Evolutionary conservation across 2,888 invertebrate species (phyloP), one percentile per base, ranked within the genome.

Genomic region (Ormyrus pomaceus): DNA sequence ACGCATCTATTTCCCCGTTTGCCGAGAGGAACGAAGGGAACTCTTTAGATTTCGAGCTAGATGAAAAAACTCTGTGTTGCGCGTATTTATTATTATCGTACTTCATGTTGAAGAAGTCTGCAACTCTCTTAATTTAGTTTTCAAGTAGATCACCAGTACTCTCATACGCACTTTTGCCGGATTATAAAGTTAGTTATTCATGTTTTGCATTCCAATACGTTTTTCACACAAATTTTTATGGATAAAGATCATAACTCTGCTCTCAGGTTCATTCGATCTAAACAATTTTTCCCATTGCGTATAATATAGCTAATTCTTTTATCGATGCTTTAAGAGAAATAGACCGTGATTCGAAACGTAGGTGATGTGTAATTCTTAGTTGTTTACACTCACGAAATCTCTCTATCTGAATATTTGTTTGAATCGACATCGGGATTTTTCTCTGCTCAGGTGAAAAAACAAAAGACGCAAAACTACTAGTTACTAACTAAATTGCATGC

Each of bases 41-140:
- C 19, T 79, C 58, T 79, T 69, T 79, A 79, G 73, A 69, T 55
- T 61, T 65, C 64, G 59, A 34, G 71, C 13, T 76, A 55, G 11
- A 9, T 70, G 19, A 11, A 66, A 6, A 6, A 69, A 51, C 69
- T 55, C 19, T 68, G 56, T 55, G 66, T 62, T 45, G 58, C 68
- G 68, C 55, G 70, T 70, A 65, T 77, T 68, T 71, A 66, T 19
- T 48, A 59, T 69, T 65, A 58, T 53, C 69, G 53, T 70, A 70
- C 65, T 79, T 79, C 74, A 62, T 79, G 74, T 79, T 70, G 70
- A 79, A 70, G 64, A 62, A 70, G 11, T 74, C 45, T 64, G 61
- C 45, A 58, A 58, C 11, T 58, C n/a, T 58, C 6, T 11, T 58
- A 58, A 6, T 11, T 58, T 58, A 66, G 5, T 13, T 66, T 66